phyloP scores from a whole-genome alignment of 1,140 invertebrate species.

The Pseudoatta argentina region DNA sequence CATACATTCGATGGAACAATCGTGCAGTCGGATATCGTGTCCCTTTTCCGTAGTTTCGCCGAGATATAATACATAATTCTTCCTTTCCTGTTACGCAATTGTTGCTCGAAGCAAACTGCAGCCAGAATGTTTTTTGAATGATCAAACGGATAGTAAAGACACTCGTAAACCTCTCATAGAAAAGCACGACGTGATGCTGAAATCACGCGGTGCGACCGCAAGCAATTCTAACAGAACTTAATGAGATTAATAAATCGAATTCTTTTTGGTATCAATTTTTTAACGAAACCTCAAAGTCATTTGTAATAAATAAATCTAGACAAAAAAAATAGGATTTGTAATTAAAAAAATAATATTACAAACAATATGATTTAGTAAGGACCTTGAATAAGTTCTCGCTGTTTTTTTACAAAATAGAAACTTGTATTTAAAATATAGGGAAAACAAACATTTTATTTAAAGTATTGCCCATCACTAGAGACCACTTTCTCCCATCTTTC shows the following conservation, averaged over 20 bases:
- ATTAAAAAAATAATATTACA: too few relatives aligned
- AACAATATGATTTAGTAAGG: too few relatives aligned
- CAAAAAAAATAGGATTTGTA: background rate
- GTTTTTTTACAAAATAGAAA: too few relatives aligned
- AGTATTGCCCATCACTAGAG: too few relatives aligned
- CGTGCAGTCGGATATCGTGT: constrained; percentile 11
- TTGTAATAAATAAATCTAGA: background rate
- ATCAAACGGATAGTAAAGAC: constrained; percentile 30
- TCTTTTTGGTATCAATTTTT: background rate
- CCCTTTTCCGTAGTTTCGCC: background rate
- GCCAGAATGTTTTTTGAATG: constrained; percentile 20
- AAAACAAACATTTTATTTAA: too few relatives aligned
- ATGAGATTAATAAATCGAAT: constrained; percentile 32
- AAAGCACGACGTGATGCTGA: constrained; percentile 31
- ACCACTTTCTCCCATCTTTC: too few relatives aligned
- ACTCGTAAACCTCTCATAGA: constrained; percentile 12
- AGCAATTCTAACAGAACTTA: constrained; percentile 20
- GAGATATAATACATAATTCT: background rate
- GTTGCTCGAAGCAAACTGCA: background rate
- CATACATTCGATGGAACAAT: background rate
- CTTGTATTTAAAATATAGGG: too few relatives aligned
- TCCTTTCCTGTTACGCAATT: background rate
- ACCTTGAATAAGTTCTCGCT: too few relatives aligned
- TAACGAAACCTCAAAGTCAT: background rate
- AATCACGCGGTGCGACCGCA: constrained; percentile 21